These are phyloP conservation scores for Acronicta psi DNA, from an alignment of 2,888 invertebrate species.

Conservation along the genomic window DNA sequence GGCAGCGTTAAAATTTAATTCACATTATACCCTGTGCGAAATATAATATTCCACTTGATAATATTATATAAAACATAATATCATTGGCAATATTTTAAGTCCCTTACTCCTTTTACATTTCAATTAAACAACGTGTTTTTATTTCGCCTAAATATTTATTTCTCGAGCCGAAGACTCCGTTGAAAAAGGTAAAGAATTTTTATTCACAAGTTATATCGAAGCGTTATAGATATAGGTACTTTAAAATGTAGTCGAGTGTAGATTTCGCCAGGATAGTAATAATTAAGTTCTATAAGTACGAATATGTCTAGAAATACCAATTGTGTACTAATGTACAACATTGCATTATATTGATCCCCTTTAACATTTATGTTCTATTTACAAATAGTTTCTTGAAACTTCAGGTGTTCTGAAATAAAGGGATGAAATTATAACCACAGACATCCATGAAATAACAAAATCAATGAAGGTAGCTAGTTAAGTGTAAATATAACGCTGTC, in stretches of 20 bases:
- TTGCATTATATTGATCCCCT: conserved; percentile 88
- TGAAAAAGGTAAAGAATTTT: conserved; percentile 64
- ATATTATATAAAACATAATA: conserved; percentile 80
- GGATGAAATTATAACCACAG: conserved; percentile 58
- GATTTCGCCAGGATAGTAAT: conserved; percentile 79
- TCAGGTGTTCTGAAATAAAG: conserved; percentile 76
- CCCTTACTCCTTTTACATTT: conserved; percentile 84
- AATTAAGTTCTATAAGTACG: conserved; percentile 84
- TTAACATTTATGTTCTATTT: conserved; percentile 87
- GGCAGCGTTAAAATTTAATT: conserved; percentile 73
- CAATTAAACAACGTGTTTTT: conserved; percentile 75
- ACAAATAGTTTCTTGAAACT: conserved; percentile 75
- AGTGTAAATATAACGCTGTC: conserved; percentile 39
- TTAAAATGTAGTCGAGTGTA: conserved; percentile 73
- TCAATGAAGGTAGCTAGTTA: conserved; percentile 39
- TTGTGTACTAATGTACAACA: conserved; percentile 86
- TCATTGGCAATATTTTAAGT: conserved; percentile 82
- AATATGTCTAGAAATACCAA: conserved; percentile 87
- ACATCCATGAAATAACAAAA: conserved; percentile 50
- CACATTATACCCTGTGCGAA: conserved; percentile 87
- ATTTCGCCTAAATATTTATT: conserved; percentile 72
- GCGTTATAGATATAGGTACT: conserved; percentile 69
- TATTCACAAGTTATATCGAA: conserved; percentile 75
- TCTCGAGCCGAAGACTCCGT: conserved; percentile 63
- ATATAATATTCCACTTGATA: conserved; percentile 80